Evolutionary conservation across 1,140 invertebrate species (phyloP).

Genomic region (Ips typographus): DNA sequence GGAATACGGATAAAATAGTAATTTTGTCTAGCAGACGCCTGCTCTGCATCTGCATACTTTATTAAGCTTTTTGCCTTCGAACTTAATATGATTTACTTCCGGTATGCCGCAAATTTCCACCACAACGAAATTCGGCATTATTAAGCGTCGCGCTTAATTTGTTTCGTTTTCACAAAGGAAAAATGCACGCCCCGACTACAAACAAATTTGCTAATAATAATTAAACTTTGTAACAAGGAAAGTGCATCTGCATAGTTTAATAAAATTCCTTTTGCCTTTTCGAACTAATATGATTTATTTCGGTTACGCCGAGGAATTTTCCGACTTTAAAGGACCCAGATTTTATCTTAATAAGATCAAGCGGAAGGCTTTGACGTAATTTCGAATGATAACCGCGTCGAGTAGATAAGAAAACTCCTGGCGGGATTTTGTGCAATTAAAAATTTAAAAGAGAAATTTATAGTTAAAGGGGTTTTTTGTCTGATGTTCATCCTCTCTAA

Average conservation of each 20-base stretch:
- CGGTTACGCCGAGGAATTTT: slow-evolving; percentile 22
- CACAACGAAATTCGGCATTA: slow-evolving; percentile 13
- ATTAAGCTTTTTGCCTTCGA: slow-evolving; percentile 37
- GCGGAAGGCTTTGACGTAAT: slow-evolving; percentile 17
- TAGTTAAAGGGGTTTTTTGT: too few species aligned
- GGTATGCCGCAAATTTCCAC: slow-evolving; percentile 20
- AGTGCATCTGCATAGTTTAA: slow-evolving; percentile 35
- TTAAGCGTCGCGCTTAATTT: slow-evolving; percentile 1
- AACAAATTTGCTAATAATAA: too few species aligned
- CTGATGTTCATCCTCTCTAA: too few species aligned
- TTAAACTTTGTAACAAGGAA: slow-evolving; percentile 6
- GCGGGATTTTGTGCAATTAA: slow-evolving; percentile 4
- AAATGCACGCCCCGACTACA: background rate
- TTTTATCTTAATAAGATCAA: slow-evolving; percentile 29
- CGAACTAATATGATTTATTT: slow-evolving; percentile 36
- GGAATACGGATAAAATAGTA: slow-evolving; percentile 38
- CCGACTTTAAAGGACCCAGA: slow-evolving; percentile 11
- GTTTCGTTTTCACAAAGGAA: too few species aligned
- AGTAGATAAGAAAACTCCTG: slow-evolving; percentile 6
- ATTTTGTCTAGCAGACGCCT: slow-evolving; percentile 31
- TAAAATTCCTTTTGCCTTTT: slow-evolving; percentile 22
- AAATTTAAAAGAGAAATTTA: slow-evolving; percentile 5
- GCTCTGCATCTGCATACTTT: slow-evolving; percentile 36
- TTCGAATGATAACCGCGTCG: slow-evolving; percentile 17
- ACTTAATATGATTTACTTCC: slow-evolving; percentile 37